Percentiles rank a stretch among this genome's conserved stretches.
phyloP scores from a whole-genome alignment of 2,888 invertebrate species.

The Halictus ligatus region DNA sequence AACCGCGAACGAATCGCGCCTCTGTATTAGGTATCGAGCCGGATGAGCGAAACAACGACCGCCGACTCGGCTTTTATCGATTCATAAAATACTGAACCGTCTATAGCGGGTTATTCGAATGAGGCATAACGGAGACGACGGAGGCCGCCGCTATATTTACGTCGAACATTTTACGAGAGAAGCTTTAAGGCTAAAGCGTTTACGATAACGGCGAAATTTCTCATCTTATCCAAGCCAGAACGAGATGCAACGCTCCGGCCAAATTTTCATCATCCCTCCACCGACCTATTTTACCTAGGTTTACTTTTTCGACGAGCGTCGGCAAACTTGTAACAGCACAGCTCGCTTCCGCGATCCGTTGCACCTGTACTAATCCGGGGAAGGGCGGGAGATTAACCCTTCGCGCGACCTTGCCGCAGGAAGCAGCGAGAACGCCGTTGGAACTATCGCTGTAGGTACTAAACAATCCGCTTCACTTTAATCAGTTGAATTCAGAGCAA shows the following conservation, averaged over 20 bases:
- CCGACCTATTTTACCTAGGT: slow-evolving; percentile 25
- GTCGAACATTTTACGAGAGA: slow-evolving; percentile 14
- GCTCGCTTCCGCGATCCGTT: background rate
- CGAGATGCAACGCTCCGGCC: slow-evolving; percentile 23
- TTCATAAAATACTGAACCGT: slow-evolving; percentile 18
- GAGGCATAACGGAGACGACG: slow-evolving; percentile 3
- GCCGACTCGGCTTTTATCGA: slow-evolving; percentile 37
- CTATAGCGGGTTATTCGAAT: slow-evolving; percentile 16
- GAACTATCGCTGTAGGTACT: background rate
- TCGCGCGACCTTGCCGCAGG: background rate
- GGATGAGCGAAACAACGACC: slow-evolving; percentile 31
- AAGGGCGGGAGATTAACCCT: background rate
- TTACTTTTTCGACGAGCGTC: background rate
- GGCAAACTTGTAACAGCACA: background rate
- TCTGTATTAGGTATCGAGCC: slow-evolving; percentile 23
- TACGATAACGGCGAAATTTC: slow-evolving; percentile 39
- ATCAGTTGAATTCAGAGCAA: background rate
- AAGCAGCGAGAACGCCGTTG: background rate
- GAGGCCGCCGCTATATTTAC: slow-evolving; percentile 13
- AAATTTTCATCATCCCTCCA: slow-evolving; percentile 45
- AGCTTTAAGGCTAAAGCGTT: slow-evolving; percentile 31
- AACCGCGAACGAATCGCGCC: slow-evolving; percentile 25
- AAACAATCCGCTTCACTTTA: background rate
- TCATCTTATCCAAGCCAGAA: slow-evolving; percentile 23
- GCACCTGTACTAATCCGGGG: background rate